phyloP scores from a whole-genome alignment of 2,888 invertebrate genomes.

The Drosophila mercatorum region DNA sequence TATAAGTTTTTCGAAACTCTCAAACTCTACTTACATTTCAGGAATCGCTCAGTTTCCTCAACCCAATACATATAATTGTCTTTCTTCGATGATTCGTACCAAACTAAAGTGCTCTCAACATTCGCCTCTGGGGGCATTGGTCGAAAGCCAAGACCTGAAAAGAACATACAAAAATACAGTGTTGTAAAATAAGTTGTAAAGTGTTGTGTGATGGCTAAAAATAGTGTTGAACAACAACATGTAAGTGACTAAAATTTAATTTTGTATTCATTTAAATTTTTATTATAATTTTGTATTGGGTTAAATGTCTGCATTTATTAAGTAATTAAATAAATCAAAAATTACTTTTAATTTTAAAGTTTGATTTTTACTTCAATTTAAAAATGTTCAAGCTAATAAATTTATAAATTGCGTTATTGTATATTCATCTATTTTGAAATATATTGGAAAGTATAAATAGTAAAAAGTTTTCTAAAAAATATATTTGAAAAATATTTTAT shows the following conservation, averaged over 20 bases:
- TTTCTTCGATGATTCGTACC: slow-evolving; percentile 89
- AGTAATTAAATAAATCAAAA: too few species aligned
- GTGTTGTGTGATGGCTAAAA: neutral
- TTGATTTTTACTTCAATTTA: too few species aligned
- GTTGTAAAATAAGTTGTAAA: neutral
- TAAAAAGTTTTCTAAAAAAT: too few species aligned
- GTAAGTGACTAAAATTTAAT: neutral
- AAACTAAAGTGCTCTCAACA: slow-evolving; percentile 98
- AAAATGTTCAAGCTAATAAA: too few species aligned
- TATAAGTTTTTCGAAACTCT: neutral
- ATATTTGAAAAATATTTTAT: too few species aligned
- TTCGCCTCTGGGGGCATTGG: slow-evolving; percentile 97
- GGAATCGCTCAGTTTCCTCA: slow-evolving; percentile 90
- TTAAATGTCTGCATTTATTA: too few species aligned
- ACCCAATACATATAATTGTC: slow-evolving; percentile 93
- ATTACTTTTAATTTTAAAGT: too few species aligned
- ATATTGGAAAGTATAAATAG: too few species aligned
- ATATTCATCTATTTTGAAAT: too few species aligned
- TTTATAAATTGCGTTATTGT: too few species aligned
- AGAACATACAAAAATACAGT: slow-evolving; percentile 28
- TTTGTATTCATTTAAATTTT: too few species aligned
- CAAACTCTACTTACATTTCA: slow-evolving; percentile 87
- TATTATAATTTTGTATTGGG: too few species aligned
- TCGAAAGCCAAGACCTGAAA: slow-evolving; percentile 96
- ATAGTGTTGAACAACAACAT: neutral